Evolutionary conservation across 2,888 invertebrate species (phyloP).

Genomic region (Dinocampus coccinellae): DNA sequence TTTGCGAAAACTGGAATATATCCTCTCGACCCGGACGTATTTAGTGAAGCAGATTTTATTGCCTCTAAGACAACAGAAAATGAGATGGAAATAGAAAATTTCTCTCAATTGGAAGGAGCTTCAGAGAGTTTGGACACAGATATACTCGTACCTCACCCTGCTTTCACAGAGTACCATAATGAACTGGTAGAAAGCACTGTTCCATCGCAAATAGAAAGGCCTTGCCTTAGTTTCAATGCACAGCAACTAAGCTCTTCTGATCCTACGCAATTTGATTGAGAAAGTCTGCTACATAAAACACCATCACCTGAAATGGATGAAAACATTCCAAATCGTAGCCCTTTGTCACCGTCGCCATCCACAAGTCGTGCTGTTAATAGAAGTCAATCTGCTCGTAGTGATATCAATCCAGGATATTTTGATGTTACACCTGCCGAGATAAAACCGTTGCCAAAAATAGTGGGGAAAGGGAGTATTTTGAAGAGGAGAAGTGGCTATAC

Average conservation of each 20-base stretch:
- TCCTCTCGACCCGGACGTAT: background rate
- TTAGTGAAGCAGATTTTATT: background rate
- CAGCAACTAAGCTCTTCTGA: too few relatives aligned
- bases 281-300: too few relatives aligned
- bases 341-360: background rate
- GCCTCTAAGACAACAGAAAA: background rate
- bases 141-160: background rate
- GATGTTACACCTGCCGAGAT: background rate
- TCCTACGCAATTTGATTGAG: too few relatives aligned
- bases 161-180: too few relatives aligned
- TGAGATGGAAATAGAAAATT: background rate
- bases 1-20: background rate
- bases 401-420: slow-evolving; percentile 13
- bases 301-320: too few relatives aligned
- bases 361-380: background rate
- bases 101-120: too few relatives aligned
- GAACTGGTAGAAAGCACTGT: too few relatives aligned
- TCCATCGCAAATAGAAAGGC: too few relatives aligned
- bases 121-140: too few relatives aligned
- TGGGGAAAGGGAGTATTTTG: background rate
- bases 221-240: too few relatives aligned
- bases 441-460: background rate
- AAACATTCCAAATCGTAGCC: too few relatives aligned
- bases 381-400: background rate
- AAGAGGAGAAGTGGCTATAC: too few relatives aligned